A percentile compares a stretch with the other conserved stretches of the same genome.
phyloP scores from a whole-genome alignment of 2,797 vertebrate genomes.

The Rachycentron canadum region DNA sequence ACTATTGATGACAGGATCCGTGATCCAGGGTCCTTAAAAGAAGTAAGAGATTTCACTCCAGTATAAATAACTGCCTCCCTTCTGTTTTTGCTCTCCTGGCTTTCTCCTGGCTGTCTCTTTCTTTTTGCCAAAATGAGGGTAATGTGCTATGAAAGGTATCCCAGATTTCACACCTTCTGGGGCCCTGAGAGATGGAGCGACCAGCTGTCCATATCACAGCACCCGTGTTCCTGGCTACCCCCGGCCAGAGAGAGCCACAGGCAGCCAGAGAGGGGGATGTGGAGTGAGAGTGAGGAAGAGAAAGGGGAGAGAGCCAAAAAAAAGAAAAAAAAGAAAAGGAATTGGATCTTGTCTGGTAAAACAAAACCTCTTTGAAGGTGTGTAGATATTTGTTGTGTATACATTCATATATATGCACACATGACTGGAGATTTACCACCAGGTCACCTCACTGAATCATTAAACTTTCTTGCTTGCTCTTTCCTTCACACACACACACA shows the following conservation, averaged over 20 bases:
- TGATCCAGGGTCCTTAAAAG: slow-evolving; percentile 57
- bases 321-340: slow-evolving; percentile 33
- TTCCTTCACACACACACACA: slow-evolving; percentile 14
- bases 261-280: slow-evolving; percentile 61
- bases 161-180: slow-evolving; percentile 86
- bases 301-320: slow-evolving; percentile 37
- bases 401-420: background rate
- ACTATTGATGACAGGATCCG: slow-evolving; percentile 56
- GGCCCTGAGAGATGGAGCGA: slow-evolving; percentile 81
- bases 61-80: slow-evolving; percentile 74
- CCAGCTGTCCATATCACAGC: slow-evolving; percentile 88
- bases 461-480: slow-evolving; percentile 27
- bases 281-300: slow-evolving; percentile 20
- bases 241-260: slow-evolving; percentile 76
- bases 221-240: slow-evolving; percentile 83
- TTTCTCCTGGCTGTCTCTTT: slow-evolving; percentile 56
- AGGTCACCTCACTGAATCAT: slow-evolving; percentile 31
- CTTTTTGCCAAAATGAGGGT: slow-evolving; percentile 82
- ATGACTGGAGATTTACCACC: slow-evolving; percentile 20
- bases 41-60: slow-evolving; percentile 50
- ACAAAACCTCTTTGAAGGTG: slow-evolving; percentile 35
- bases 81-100: slow-evolving; percentile 72
- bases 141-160: slow-evolving; percentile 87
- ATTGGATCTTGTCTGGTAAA: slow-evolving; percentile 56
- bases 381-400: slow-evolving; percentile 7